These are phyloP conservation scores for Ornithoptera alexandrae DNA, from an alignment of 2,888 invertebrate species.

Conservation along the genomic window DNA sequence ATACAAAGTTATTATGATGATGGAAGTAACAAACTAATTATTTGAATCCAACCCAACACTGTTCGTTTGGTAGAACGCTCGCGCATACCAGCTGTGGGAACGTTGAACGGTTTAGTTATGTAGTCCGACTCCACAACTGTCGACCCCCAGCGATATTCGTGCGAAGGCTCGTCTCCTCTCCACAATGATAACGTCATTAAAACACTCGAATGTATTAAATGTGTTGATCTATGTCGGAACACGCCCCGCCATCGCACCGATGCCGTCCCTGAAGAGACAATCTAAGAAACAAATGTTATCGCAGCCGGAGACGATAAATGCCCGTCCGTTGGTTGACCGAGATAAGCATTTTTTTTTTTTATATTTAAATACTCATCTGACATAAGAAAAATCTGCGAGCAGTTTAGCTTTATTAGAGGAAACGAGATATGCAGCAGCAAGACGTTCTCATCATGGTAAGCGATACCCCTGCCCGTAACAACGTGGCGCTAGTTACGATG, in stretches of 20 bases:
- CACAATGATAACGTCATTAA: constrained; percentile 37
- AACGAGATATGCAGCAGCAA: too few species aligned
- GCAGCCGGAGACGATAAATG: background rate
- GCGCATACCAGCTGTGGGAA: too few species aligned
- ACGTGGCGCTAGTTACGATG: too few species aligned
- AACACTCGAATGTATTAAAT: constrained; percentile 28
- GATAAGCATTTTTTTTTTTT: background rate
- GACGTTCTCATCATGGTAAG: too few species aligned
- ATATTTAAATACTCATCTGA: background rate
- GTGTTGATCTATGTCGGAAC: constrained; percentile 21
- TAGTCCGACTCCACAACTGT: constrained; percentile 10
- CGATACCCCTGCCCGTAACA: too few species aligned
- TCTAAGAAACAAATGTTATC: constrained; percentile 7
- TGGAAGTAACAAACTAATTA: too few species aligned
- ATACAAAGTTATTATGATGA: too few species aligned
- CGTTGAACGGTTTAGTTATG: background rate
- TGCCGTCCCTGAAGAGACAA: constrained; percentile 5
- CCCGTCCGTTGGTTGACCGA: constrained; percentile 3
- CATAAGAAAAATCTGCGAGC: background rate
- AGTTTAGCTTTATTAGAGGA: too few species aligned
- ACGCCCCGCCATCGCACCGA: constrained; percentile 17
- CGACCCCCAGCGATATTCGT: constrained; percentile 8
- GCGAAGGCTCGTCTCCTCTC: constrained; percentile 37
- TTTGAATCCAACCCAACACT: too few species aligned
- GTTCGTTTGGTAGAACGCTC: too few species aligned